Base-by-base conservation (phyloP, 2,797 vertebrate genomes). In the Sebastes melanostomus region DNA sequence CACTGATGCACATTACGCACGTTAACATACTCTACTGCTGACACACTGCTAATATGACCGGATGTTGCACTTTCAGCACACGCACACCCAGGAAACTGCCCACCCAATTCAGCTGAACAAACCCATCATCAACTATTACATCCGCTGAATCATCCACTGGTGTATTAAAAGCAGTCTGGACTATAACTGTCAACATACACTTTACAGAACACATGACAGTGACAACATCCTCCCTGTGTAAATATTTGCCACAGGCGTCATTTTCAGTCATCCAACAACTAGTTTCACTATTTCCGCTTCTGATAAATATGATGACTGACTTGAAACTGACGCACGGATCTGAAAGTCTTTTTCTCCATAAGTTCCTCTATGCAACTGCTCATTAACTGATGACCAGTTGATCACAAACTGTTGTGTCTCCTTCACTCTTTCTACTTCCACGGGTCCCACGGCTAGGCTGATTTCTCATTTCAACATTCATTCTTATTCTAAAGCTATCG, bases 131-230 rank as follows among this genome's bases (percentile, higher is more conserved):
- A 12, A 2, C 24, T n/a, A 7, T 18, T 5, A 25, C 59, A 61
- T 25, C 61, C 3, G 3, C 2, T 85, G 75, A 89, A 25, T 89
- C 83, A 86, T 46, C 6, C 8, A 52, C 54, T 8, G 61, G 20
- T 11, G 10, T 24, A 42, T 13, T 62, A 34, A 58, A 61, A 70
- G 2, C 22, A 36, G 6, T 0, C 6, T 2, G 6, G 11, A 12
- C 8, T 55, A 22, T 2, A 32, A 55, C 1, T 61, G 50, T 66
- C 13, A 50, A 6, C 12, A 34, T 42, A 42, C 14, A 8, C 1
- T 4, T 12, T 6, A 12, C 1, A 8, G 18, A 38, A 38, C 11
- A 3, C 16, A 70, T 38, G 71, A 54, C 30, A n/a, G 4, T 36
- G 54, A 73, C 18, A n/a, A 13, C 5, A 4, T 4, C 2, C 20